Percentiles rank a stretch among this genome's conserved stretches.
phyloP scores from a whole-genome alignment of 2,113 vertebrate genomes.

The Odontesthes bonariensis region DNA sequence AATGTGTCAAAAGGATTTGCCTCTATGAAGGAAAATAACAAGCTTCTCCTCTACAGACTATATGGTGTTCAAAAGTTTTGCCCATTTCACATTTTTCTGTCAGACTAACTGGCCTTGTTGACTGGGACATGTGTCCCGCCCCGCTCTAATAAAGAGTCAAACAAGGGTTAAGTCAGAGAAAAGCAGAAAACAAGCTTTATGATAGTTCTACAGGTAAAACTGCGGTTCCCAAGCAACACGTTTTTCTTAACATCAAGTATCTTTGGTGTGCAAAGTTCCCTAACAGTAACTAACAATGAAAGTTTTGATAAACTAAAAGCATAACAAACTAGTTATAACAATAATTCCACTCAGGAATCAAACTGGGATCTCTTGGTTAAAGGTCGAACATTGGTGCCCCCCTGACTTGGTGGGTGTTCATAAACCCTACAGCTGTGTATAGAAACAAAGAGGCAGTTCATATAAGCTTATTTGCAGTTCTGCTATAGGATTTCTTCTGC shows the following conservation, averaged over 20 bases:
- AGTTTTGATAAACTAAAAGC: neutral
- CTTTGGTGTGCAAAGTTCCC: neutral
- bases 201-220: neutral
- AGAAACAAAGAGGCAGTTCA: neutral
- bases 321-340: too few relatives aligned
- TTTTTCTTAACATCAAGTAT: neutral
- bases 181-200: neutral
- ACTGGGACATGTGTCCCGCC: slow-evolving; percentile 2
- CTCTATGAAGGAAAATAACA: neutral
- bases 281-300: neutral
- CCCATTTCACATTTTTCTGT: slow-evolving; percentile 5
- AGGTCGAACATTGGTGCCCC: neutral
- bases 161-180: neutral
- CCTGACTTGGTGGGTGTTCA: too few relatives aligned
- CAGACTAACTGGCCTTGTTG: neutral
- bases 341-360: too few relatives aligned
- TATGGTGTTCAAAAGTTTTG: slow-evolving; percentile 5
- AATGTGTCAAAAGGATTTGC: neutral
- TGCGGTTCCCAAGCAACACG: neutral
- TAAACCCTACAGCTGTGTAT: neutral
- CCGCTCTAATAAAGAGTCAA: neutral
- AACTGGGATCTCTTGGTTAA: neutral
- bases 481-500: too few relatives aligned
- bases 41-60: neutral
- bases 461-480: neutral